A percentile compares a stretch with the other conserved stretches of the same genome.
phyloP scores from a whole-genome alignment of 2,888 invertebrate species.

The Busseola fusca region DNA sequence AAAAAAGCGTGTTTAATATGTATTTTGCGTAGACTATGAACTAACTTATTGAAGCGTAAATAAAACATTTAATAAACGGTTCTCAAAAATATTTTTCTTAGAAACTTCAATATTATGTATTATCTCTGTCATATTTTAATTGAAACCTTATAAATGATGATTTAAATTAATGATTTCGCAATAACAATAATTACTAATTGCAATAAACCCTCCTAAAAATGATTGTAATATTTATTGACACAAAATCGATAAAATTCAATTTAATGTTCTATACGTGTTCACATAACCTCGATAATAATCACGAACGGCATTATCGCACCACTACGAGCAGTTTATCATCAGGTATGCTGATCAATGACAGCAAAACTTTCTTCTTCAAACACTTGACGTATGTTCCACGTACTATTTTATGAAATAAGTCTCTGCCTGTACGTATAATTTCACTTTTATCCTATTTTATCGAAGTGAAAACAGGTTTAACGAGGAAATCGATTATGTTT shows the following conservation, averaged over 20 bases:
- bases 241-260: constrained; percentile 7
- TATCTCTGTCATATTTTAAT: not conserved
- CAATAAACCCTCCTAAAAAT: not conserved
- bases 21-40: constrained; percentile 44
- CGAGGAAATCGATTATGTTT: constrained; percentile 40
- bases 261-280: not conserved
- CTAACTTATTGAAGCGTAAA: constrained; percentile 29
- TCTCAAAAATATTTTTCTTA: not conserved
- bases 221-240: not conserved
- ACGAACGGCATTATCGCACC: constrained; percentile 28
- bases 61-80: constrained; percentile 12
- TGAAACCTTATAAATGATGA: constrained; percentile 16
- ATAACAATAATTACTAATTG: constrained; percentile 6
- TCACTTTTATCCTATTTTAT: constrained; percentile 47
- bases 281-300: constrained; percentile 39
- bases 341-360: constrained; percentile 66
- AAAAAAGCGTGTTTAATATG: constrained; percentile 56
- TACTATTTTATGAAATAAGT: constrained; percentile 38
- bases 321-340: constrained; percentile 63
- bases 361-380: constrained; percentile 70
- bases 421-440: constrained; percentile 25
- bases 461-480: constrained; percentile 34
- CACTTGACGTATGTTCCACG: constrained; percentile 46
- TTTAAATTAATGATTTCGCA: not conserved
- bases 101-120: not conserved